Evolutionary conservation across 2,113 vertebrate species (phyloP).

Genomic region (Anhinga anhinga): DNA sequence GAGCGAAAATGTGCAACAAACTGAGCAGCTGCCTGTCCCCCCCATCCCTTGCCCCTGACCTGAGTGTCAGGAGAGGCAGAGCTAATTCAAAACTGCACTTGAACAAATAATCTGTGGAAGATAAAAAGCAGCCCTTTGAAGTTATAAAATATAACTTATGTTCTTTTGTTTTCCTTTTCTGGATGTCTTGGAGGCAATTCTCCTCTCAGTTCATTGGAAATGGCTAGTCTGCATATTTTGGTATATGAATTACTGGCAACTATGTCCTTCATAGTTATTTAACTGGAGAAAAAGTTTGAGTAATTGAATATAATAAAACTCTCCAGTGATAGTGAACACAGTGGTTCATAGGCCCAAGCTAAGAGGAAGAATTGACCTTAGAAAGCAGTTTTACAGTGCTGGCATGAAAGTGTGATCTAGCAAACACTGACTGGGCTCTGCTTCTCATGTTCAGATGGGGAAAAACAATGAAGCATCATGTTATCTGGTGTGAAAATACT

Average conservation of each 20-base stretch:
- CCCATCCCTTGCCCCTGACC: not conserved
- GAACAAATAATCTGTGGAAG: slow-evolving; percentile 34
- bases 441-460: not conserved
- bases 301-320: not conserved
- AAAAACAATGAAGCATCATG: not conserved
- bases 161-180: slow-evolving; percentile 26
- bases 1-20: not conserved
- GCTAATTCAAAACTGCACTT: not conserved
- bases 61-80: not conserved
- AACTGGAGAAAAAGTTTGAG: slow-evolving; percentile 25
- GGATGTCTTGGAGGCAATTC: not conserved
- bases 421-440: not conserved
- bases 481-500: not conserved
- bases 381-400: not conserved
- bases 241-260: not conserved
- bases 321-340: not conserved
- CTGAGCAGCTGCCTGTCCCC: not conserved
- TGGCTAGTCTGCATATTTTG: slow-evolving; percentile 2
- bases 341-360: not conserved
- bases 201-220: slow-evolving; percentile 8
- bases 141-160: not conserved
- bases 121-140: slow-evolving; percentile 45
- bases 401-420: not conserved
- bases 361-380: not conserved
- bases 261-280: not conserved